Percentiles rank a stretch among this genome's conserved stretches.
phyloP scores from a whole-genome alignment of 2,113 vertebrate species.

The Motacilla tschutschensis region DNA sequence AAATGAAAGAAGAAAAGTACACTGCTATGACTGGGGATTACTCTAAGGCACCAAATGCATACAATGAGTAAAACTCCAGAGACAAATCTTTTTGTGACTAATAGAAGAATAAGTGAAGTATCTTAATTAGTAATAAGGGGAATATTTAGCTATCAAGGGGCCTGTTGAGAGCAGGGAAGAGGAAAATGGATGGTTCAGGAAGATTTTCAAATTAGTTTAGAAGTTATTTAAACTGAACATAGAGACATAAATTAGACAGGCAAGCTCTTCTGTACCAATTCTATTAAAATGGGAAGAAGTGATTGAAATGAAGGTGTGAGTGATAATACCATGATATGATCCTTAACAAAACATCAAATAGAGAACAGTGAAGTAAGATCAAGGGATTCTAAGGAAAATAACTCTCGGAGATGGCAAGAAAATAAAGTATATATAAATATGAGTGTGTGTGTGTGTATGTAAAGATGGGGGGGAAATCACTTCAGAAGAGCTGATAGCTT shows the following conservation, averaged over 20 bases:
- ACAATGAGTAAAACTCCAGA: neutral
- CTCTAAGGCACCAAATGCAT: neutral
- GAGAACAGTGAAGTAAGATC: neutral
- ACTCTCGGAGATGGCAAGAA: neutral
- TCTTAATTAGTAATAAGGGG: neutral
- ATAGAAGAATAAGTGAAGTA: neutral
- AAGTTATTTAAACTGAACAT: neutral
- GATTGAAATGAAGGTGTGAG: neutral
- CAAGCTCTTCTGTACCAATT: neutral
- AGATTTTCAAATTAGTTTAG: neutral
- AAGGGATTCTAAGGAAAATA: neutral
- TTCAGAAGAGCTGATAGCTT: neutral
- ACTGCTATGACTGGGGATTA: neutral
- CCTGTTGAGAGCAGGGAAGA: neutral
- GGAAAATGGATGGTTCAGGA: neutral
- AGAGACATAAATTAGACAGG: neutral
- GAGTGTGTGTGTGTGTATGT: no score
- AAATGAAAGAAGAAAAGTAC: neutral
- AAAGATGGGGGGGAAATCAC: fast-evolving
- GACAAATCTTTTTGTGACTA: neutral
- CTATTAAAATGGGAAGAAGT: neutral
- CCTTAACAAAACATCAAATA: neutral
- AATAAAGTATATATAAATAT: neutral
- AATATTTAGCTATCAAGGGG: neutral
- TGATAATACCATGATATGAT: neutral